Conservation (phyloP, 1,140 invertebrate species). For the Ephestia elutella region DNA sequence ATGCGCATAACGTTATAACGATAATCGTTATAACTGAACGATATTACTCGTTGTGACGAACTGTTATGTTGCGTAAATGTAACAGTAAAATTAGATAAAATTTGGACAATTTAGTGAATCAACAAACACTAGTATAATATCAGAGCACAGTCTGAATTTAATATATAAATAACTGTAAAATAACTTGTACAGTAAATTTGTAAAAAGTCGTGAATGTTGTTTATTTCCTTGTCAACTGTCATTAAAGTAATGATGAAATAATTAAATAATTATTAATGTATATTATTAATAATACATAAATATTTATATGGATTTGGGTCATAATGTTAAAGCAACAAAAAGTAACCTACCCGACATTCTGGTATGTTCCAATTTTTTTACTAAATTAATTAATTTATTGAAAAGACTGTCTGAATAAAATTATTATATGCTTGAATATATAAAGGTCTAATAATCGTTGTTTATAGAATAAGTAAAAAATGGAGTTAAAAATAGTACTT, state of each 20-base stretch:
- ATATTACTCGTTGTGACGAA: background rate
- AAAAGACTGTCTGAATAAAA: constrained; percentile 33
- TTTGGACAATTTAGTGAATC: background rate
- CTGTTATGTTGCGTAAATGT: background rate
- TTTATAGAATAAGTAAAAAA: background rate
- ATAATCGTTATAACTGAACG: constrained; percentile 6
- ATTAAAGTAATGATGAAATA: too few species aligned
- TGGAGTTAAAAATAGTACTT: too few species aligned
- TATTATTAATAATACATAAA: too few species aligned
- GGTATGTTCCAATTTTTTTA: background rate
- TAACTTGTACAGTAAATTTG: too few species aligned
- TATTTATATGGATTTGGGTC: background rate
- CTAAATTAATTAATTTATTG: constrained; percentile 27
- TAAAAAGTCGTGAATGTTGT: too few species aligned
- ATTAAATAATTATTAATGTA: too few species aligned
- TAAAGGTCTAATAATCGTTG: constrained; percentile 4
- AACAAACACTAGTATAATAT: background rate
- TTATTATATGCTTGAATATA: constrained; percentile 10
- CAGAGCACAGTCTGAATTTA: background rate
- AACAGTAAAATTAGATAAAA: background rate
- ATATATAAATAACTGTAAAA: too few species aligned
- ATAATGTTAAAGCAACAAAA: background rate
- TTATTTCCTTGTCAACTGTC: too few species aligned
- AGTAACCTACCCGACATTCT: background rate
- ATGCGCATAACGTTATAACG: constrained; percentile 14